Percentiles rank a stretch among this genome's conserved stretches.
These are phyloP conservation scores for Poecile montanus DNA, from an alignment of 2,797 vertebrate species.

Conservation along the genomic window DNA sequence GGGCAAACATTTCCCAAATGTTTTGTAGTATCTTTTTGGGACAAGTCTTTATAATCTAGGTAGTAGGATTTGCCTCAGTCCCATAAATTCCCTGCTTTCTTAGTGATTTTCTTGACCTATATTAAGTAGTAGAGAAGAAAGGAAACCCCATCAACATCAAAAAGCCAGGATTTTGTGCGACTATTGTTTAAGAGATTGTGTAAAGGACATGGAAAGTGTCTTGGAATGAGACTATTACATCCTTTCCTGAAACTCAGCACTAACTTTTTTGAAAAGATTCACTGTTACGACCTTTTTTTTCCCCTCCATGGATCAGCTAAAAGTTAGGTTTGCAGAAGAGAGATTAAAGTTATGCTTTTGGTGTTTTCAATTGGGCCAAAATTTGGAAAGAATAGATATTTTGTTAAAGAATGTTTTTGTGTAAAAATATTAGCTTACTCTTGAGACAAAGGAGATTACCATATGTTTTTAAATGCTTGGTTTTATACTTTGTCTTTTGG, in stretches of 20 bases:
- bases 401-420: neutral
- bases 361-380: neutral
- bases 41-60: neutral
- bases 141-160: accelerated
- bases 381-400: neutral
- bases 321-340: neutral
- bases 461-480: neutral
- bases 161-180: neutral
- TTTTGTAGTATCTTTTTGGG: neutral
- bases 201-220: neutral
- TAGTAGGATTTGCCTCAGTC: neutral
- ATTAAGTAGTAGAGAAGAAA: neutral
- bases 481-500: neutral
- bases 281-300: neutral
- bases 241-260: neutral
- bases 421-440: neutral
- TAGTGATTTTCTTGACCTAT: neutral
- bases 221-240: neutral
- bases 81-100: neutral
- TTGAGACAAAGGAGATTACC: neutral
- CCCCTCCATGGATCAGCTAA: accelerated
- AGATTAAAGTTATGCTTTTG: neutral
- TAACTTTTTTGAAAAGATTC: neutral
- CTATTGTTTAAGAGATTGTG: neutral
- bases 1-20: neutral